Evolutionary conservation across 2,888 invertebrate genomes (phyloP), one percentile per base, ranked within the genome.

Genomic region (Myopa testacea): DNA sequence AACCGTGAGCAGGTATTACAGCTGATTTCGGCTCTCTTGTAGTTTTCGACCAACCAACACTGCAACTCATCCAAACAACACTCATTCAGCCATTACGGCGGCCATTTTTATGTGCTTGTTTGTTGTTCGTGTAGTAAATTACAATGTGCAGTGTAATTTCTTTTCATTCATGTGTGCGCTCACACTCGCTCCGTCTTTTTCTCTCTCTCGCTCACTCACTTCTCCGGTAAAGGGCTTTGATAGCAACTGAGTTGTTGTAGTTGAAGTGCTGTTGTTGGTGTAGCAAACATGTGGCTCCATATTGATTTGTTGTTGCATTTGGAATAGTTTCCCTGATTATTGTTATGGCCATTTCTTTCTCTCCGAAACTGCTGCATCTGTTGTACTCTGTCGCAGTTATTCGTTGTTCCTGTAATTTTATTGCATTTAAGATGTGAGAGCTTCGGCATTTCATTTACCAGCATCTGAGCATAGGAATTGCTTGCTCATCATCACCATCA

Each of bases 21-120:
- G 62, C 62, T 65, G 34, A 38, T 65, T 65, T 37, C 2, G 14
- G 55, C n/a, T 55, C 55, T 55, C 55, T 3, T 55, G n/a, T 55
- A n/a, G 10, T 1, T 45, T 45, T 10, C 45, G 45, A 45, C 45
- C 45, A 45, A 55, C 55, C 16, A 55, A 55, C 26, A 26, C 26
- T 1, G 26, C 26, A 26, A 26, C 16, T 16, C 55, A 34, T 4
- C 19, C 40, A 38, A 72, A 55, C 60, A 40, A 72, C 19, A 62
- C 62, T 62, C 73, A 55, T 77, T 78, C 80, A 78, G 77, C 80
- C 78, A 80, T 77, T 78, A 63, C 72, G 76, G 81, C 81, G 80
- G 81, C 81, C 81, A 81, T 81, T 80, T 81, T 81, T 81, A 81
- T 81, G 80, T 80, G 79, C 73, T n/a, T 65, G 37, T 37, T 65